Evolutionary conservation across 2,797 vertebrate species (phyloP).

Genomic region (Anabacerthia variegaticeps): DNA sequence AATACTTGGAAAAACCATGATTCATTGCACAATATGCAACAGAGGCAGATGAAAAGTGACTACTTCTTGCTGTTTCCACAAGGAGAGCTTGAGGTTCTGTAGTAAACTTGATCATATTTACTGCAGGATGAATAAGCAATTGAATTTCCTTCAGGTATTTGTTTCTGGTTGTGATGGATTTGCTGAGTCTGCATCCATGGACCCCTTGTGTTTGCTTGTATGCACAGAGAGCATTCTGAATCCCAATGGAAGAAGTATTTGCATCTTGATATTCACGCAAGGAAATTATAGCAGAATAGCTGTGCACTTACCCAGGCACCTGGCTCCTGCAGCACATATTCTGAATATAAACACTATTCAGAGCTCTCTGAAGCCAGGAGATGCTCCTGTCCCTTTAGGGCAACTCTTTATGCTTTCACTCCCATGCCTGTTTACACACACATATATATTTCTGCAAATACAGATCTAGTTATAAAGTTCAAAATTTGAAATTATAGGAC

Average conservation of each 20-base stretch:
- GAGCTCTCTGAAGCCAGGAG: neutral
- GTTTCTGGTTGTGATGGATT: neutral
- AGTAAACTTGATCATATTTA: slow-evolving; percentile 20
- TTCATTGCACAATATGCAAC: neutral
- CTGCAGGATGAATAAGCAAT: neutral
- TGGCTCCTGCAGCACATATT: neutral
- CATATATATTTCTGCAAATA: neutral
- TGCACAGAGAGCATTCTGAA: neutral
- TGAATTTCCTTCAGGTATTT: slow-evolving; percentile 6
- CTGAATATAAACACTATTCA: neutral
- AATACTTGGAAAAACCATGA: neutral
- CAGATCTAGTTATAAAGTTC: neutral
- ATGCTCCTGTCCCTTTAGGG: neutral
- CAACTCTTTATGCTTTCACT: neutral
- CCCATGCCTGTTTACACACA: neutral
- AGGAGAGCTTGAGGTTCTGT: neutral
- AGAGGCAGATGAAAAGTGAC: slow-evolving; percentile 7
- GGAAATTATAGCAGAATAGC: neutral
- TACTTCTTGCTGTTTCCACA: neutral
- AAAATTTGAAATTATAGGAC: neutral
- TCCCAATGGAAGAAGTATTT: neutral
- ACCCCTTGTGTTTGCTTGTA: neutral
- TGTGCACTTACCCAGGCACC: neutral
- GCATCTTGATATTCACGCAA: neutral
- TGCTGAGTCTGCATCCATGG: neutral